These are phyloP conservation scores for Harpalus rubripes DNA, from an alignment of 2,888 invertebrate species.

Conservation along the genomic window DNA sequence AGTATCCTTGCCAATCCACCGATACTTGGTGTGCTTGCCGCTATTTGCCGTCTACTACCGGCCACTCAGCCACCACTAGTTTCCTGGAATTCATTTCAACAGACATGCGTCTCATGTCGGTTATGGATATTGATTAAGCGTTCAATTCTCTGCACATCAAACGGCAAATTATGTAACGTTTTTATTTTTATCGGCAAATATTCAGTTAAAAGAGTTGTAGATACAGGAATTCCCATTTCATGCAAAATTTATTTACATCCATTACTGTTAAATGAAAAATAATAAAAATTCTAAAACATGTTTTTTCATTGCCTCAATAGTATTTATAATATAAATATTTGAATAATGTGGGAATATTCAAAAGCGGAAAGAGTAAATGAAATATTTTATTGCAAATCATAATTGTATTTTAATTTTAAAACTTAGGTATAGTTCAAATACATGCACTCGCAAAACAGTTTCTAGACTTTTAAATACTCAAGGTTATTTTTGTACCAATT, in stretches of 20 bases:
- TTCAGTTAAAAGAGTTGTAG: background rate
- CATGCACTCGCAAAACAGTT: no score
- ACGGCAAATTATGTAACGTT: constrained; percentile 18
- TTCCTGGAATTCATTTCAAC: constrained; percentile 15
- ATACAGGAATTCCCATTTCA: background rate
- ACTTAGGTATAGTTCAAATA: no score
- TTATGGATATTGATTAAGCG: constrained; percentile 40
- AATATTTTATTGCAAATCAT: no score
- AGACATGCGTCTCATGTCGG: constrained; percentile 33
- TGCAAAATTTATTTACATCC: background rate
- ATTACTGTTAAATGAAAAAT: background rate
- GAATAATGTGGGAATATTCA: background rate
- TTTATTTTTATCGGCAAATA: background rate
- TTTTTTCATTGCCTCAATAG: background rate
- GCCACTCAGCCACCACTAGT: constrained; percentile 22
- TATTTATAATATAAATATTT: background rate
- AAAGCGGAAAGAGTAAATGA: background rate
- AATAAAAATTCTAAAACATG: background rate
- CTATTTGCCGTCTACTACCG: constrained; percentile 11
- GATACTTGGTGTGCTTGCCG: constrained; percentile 13
- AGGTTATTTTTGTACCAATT: no score
- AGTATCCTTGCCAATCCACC: constrained; percentile 36
- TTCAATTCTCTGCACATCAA: constrained; percentile 20
- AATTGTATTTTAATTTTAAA: no score
- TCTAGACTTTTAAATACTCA: no score